These are phyloP conservation scores for Alcedo quadribrachys DNA, from an alignment of 2,797 vertebrate species.

Conservation along the genomic window DNA sequence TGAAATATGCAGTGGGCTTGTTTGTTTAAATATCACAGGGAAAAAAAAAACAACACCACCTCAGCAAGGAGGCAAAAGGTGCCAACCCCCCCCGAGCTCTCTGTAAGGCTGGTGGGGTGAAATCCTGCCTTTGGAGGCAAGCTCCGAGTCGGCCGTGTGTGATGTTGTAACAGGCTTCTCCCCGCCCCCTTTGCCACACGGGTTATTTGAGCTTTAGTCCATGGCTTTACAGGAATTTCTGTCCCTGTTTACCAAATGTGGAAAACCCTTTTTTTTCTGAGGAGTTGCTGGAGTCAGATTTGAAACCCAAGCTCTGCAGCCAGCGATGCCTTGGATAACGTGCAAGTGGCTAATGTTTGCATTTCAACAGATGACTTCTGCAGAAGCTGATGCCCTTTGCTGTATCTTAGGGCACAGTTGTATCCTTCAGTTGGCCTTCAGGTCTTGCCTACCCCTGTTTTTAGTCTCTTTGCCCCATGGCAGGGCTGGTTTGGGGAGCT, in stretches of 20 bases:
- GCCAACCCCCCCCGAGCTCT: neutral
- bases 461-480: accelerated
- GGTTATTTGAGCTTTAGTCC: neutral
- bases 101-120: neutral
- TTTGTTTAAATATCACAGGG: conserved; percentile 29
- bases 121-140: neutral
- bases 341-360: accelerated
- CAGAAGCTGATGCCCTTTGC: neutral
- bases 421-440: accelerated
- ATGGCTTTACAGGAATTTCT: neutral
- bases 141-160: neutral
- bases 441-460: accelerated
- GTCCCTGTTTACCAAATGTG: neutral
- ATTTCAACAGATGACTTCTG: neutral
- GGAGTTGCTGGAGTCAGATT: neutral
- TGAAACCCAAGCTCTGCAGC: neutral
- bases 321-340: accelerated
- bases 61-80: neutral
- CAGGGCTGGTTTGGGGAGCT: neutral
- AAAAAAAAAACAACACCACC: neutral
- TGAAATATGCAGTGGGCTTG: conserved; percentile 49
- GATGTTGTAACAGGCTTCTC: neutral
- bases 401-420: accelerated
- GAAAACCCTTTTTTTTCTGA: neutral
- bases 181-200: neutral